These are phyloP conservation scores for Morpho deidamia DNA, from an alignment of 2,888 invertebrate genomes.

Conservation along the genomic window DNA sequence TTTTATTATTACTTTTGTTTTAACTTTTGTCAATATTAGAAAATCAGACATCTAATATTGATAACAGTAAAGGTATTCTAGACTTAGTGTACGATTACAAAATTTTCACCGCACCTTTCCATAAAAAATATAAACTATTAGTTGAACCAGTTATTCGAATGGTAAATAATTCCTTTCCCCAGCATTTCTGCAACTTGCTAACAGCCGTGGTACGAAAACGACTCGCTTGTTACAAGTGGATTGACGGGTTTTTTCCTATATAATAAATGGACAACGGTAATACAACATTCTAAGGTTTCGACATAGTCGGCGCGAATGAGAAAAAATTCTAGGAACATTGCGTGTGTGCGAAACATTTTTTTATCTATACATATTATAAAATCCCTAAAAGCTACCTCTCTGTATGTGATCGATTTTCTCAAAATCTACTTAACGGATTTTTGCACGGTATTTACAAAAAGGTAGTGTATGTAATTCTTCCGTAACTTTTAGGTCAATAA, in stretches of 20 bases:
- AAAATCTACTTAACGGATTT: too few species aligned
- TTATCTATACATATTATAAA: too few species aligned
- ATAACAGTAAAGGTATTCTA: not conserved
- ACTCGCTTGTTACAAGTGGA: conserved; percentile 10
- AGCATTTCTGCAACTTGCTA: conserved; percentile 2
- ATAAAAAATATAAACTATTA: conserved; percentile 9
- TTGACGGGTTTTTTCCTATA: conserved; percentile 19
- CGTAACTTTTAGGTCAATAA: too few species aligned
- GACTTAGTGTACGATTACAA: not conserved
- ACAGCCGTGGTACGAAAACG: conserved; percentile 7
- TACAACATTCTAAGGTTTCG: conserved; percentile 26
- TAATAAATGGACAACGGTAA: conserved; percentile 24
- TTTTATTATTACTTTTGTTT: too few species aligned
- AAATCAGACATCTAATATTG: too few species aligned
- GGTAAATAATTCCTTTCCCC: conserved; percentile 12
- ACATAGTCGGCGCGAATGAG: conserved; percentile 16
- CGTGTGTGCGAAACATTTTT: not conserved
- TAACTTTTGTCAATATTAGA: too few species aligned
- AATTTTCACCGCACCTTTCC: not conserved
- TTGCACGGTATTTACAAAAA: too few species aligned
- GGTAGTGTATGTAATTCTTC: too few species aligned
- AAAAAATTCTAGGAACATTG: conserved; percentile 17
- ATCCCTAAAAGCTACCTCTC: too few species aligned
- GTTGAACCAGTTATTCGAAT: conserved; percentile 14
- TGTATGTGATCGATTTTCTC: too few species aligned